phyloP scores from a whole-genome alignment of 2,888 invertebrate genomes.

The Napeogenes sylphis region DNA sequence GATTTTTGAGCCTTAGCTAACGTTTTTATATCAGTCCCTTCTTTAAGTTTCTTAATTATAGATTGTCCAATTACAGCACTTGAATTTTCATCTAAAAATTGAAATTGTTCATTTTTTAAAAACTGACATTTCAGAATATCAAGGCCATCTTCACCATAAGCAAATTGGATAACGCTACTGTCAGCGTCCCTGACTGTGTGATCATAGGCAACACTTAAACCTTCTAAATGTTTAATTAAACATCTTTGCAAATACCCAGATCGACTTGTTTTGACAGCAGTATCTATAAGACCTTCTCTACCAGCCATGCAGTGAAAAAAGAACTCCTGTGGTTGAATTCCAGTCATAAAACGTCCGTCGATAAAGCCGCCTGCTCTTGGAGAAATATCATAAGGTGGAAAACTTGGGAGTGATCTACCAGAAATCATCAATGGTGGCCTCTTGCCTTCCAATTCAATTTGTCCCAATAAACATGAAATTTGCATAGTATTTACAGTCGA shows the following conservation, averaged over 20 bases:
- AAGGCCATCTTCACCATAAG: conserved; percentile 95
- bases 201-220: conserved; percentile 94
- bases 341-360: conserved; percentile 97
- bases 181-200: conserved; percentile 97
- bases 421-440: conserved; percentile 96
- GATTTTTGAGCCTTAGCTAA: conserved; percentile 78
- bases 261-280: conserved; percentile 99
- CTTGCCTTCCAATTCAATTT: conserved; percentile 99
- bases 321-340: conserved; percentile 98
- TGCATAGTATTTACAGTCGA: conserved; percentile 98
- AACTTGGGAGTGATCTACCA: conserved; percentile 94
- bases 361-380: conserved; percentile 98
- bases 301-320: conserved; percentile 99
- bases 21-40: conserved; percentile 67
- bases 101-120: conserved; percentile 84
- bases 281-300: conserved; percentile 99
- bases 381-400: conserved; percentile 89
- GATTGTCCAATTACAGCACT: conserved; percentile 79
- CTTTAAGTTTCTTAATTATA: conserved; percentile 77
- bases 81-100: conserved; percentile 90
- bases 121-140: conserved; percentile 94
- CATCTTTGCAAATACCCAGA: conserved; percentile 99
- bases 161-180: conserved; percentile 93
- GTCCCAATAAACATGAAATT: conserved; percentile 97
- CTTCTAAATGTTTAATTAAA: conserved; percentile 98